A percentile compares a stretch with the other conserved stretches of the same genome.
Conservation (phyloP, 2,888 invertebrate species). For the Ormia ochracea region DNA sequence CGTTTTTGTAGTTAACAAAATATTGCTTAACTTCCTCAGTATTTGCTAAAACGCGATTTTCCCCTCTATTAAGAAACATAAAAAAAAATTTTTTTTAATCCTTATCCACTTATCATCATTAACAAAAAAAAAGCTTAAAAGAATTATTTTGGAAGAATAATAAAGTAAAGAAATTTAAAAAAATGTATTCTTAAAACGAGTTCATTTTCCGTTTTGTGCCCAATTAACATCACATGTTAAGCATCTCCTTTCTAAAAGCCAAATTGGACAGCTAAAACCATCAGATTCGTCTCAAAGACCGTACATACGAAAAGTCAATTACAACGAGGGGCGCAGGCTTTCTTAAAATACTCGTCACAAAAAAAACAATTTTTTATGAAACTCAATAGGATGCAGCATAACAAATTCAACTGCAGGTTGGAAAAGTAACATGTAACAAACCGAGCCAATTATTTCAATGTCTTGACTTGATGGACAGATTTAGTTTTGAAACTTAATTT, state of each 20-base stretch:
- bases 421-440: conserved; percentile 1
- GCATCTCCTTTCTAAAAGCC: conserved; percentile 49
- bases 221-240: conserved; percentile 62
- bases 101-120: too few species aligned
- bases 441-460: conserved; percentile 46
- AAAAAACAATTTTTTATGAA: neutral
- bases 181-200: conserved; percentile 38
- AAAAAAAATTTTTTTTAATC: too few species aligned
- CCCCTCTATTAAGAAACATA: too few species aligned
- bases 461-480: conserved; percentile 58
- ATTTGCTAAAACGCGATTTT: too few species aligned
- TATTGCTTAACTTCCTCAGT: too few species aligned
- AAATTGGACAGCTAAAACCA: conserved; percentile 32
- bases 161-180: neutral
- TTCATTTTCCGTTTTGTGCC: conserved; percentile 59
- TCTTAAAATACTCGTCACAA: neutral
- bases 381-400: conserved; percentile 20
- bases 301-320: conserved; percentile 12
- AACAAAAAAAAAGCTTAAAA: too few species aligned
- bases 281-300: conserved; percentile 37
- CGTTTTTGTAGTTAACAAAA: too few species aligned
- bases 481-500: conserved; percentile 43
- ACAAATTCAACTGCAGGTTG: conserved; percentile 9
- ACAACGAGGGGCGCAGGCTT: neutral
- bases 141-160: neutral